phyloP scores from a whole-genome alignment of 2,113 vertebrate genomes.

The Xenopus laevis region DNA sequence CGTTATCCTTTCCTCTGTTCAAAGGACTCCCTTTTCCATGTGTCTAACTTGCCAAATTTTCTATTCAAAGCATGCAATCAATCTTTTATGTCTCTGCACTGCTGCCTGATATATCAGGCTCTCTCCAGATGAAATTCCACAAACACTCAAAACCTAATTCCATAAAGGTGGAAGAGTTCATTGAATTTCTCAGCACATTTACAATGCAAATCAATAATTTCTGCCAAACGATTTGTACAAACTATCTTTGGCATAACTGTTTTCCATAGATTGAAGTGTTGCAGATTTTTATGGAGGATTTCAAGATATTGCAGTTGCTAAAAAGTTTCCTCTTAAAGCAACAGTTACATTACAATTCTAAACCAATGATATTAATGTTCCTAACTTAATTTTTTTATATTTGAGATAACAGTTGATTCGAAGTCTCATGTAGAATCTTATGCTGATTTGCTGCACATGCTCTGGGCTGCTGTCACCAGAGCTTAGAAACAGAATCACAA shows the following conservation, averaged over 20 bases:
- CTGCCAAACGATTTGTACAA: slow-evolving; percentile 13
- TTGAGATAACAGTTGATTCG: too few species aligned
- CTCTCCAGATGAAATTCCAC: slow-evolving; percentile 47
- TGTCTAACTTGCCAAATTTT: slow-evolving; percentile 49
- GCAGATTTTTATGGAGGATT: neutral
- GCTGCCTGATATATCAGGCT: slow-evolving; percentile 39
- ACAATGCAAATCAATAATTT: slow-evolving; percentile 44
- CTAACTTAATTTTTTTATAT: too few species aligned
- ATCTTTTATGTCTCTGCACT: slow-evolving; percentile 46
- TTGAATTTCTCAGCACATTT: slow-evolving; percentile 49
- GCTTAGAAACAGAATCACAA: too few species aligned
- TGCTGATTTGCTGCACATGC: too few species aligned
- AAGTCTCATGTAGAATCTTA: too few species aligned
- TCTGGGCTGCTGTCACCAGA: too few species aligned
- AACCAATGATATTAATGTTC: too few species aligned
- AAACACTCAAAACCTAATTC: slow-evolving; percentile 55
- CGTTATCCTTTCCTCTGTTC: slow-evolving; percentile 37
- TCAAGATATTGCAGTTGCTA: neutral
- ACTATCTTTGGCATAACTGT: slow-evolving; percentile 32
- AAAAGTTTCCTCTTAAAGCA: too few species aligned
- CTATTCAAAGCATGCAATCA: slow-evolving; percentile 47
- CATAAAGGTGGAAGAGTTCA: slow-evolving; percentile 47
- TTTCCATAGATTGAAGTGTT: slow-evolving; percentile 5
- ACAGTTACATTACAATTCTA: too few species aligned
- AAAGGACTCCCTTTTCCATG: slow-evolving; percentile 46